These are phyloP conservation scores for Pristionchus japonicus DNA, from an alignment of 2,888 invertebrate species.

Conservation along the genomic window DNA sequence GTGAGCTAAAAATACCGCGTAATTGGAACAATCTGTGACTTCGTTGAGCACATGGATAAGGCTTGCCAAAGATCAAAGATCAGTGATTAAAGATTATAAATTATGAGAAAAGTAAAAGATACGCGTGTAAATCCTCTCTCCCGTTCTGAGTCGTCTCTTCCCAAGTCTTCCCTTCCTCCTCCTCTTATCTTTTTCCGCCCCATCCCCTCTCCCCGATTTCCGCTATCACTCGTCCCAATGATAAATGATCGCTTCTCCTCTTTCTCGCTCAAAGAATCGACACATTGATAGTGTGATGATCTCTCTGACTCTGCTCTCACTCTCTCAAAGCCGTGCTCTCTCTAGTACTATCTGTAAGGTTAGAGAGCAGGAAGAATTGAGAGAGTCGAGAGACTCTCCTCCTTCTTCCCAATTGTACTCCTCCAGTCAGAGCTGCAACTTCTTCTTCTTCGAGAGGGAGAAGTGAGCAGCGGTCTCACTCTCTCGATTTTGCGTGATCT, in stretches of 20 bases:
- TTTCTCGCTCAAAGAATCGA: background rate
- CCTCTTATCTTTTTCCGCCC: background rate
- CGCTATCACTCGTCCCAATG: background rate
- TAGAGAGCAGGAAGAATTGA: background rate
- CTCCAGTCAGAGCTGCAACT: background rate
- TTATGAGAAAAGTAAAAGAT: background rate
- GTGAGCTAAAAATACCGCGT: background rate
- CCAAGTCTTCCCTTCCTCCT: background rate
- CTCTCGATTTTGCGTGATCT: background rate
- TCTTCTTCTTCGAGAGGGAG: background rate
- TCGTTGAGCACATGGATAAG: too few relatives aligned
- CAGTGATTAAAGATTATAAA: background rate
- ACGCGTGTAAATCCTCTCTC: background rate
- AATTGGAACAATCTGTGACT: too few relatives aligned
- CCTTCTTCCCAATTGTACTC: background rate
- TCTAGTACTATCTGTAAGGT: background rate
- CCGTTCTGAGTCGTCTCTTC: background rate
- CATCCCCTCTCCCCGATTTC: background rate
- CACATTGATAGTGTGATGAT: conserved; percentile 35
- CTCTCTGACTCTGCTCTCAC: background rate
- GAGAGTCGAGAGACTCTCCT: background rate
- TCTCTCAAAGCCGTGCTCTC: background rate
- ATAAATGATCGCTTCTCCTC: conserved; percentile 31
- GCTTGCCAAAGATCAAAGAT: too few relatives aligned
- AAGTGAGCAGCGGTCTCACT: background rate